Base-by-base conservation (phyloP, 2,888 invertebrate genomes). In the Allacma fusca region DNA sequence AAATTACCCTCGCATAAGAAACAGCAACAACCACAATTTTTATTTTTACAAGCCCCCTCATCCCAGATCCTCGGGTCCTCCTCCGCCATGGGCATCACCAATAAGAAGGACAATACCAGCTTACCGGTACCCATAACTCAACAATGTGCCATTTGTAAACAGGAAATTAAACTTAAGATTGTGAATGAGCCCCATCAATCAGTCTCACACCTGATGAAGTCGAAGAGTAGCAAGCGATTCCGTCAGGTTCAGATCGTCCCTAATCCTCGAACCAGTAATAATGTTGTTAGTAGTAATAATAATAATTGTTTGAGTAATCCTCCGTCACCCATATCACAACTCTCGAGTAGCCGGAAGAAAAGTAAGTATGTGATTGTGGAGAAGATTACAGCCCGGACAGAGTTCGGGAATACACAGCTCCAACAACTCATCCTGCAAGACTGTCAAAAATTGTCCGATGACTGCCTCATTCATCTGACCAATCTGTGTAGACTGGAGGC, bases 381-480 rank as follows among this genome's bases (percentile, higher is more conserved):
- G 34, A 82, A 82, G 78, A 82, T 82, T 67, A 76, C 77, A 23
- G 62, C 79, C 23, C 64, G 28, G 0, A 82, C 82, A 1, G 71
- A 80, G 67, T 82, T 82, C 65, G 82, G 82, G 21, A 82, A 80
- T 73, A 50, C 76, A 44, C 91, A 91, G 50, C 88, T 97, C 83
- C 95, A 96, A 87, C 91, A 93, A 86, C 89, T 97, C 74, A 94
- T 94, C 26, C 89, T 97, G 81, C 97, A 97, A 89, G 97, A 97
- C 89, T 97, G 97, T 88, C 97, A 97, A 88, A 91, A 96, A 85
- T 88, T 97, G 80, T 94, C 95, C 80, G 97, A 97, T 87, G 95
- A 96, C 85, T 93, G 95, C 12, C 89, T 97, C 81, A 92, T 92
- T 85, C 93, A 95, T 87, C 91, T 95, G 44, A 75, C 64, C n/a